Evolutionary conservation across 2,888 invertebrate genomes (phyloP), one percentile per base, ranked within the genome.

Genomic region (Drosophila niveifrons): DNA sequence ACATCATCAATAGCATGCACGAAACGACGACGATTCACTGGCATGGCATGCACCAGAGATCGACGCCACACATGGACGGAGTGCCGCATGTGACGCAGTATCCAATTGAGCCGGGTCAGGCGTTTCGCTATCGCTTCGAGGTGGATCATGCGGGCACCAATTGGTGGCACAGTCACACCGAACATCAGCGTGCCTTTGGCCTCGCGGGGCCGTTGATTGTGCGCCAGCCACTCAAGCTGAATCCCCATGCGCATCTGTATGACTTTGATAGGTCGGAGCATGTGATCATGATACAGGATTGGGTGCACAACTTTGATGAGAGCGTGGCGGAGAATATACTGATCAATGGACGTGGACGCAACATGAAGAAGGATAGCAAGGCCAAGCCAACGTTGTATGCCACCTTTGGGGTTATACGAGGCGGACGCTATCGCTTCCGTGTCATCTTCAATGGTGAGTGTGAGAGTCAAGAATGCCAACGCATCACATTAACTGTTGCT

Each of bases 161-260:
- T 28, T 91, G 91, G 91, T 91, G 91, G 91, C 91, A 91, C 56
- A 91, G 91, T 56, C 91, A 91, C 57, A 90, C 88, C 3, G 82
- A 84, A 0, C 87, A 89, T 55, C 91, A 91, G 66, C 80, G 91
- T 2, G 90, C 88, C 10, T 91, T 85, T 47, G 91, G 91, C 0
- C 44, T 91, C 17, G 89, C 91, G 0, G 91, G 91, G 0, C 66
- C 91, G 0, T 15, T 91, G 29, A 72, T 91, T 43, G 85, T 89
- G 9, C 90, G 90, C 0, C 81, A 84, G 47, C 80, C 91, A 2
- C 17, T 15, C 0, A 74, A 78, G 2, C 44, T 77, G 0, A 89
- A 91, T 74, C 75, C 84, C 0, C 91, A 91, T 53, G 81, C 75
- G 0, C 66, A 80, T 29, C 66, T 89, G 0, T 91, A 91, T 61